Conservation (phyloP, 2,113 vertebrate species). For the Desmodus rotundus region DNA sequence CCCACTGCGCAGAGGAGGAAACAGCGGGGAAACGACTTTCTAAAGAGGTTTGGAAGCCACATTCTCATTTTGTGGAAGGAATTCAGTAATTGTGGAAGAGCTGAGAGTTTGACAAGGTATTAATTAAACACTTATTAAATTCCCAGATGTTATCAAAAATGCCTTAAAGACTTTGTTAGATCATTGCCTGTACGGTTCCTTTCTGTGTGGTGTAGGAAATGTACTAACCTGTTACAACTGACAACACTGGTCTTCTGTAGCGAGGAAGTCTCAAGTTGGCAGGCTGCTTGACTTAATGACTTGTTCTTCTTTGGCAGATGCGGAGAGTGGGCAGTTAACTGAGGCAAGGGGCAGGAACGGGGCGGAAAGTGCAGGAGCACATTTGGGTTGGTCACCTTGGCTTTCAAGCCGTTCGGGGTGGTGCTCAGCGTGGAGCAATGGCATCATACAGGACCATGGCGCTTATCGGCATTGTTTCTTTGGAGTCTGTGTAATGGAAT, state of each 20-base stretch:
- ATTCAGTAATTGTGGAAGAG: not conserved
- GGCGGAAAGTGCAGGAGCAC: not conserved
- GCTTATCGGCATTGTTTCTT: slow-evolving; percentile 71
- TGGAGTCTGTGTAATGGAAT: slow-evolving; percentile 77
- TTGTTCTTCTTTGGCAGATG: not conserved
- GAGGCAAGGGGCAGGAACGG: not conserved
- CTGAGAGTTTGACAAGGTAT: not conserved
- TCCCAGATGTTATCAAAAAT: slow-evolving; percentile 42
- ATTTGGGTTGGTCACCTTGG: not conserved
- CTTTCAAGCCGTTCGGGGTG: not conserved
- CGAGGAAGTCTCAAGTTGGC: not conserved
- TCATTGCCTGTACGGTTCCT: not conserved
- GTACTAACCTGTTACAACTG: not conserved
- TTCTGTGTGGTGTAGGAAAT: not conserved
- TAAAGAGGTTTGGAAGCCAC: not conserved
- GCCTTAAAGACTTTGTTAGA: slow-evolving; percentile 75
- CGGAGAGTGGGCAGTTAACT: not conserved
- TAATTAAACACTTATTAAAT: not conserved
- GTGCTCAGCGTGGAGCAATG: not conserved
- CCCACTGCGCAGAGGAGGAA: not conserved
- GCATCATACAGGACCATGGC: slow-evolving; percentile 28
- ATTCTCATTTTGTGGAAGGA: not conserved
- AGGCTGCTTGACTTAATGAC: not conserved
- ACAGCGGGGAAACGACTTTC: not conserved
- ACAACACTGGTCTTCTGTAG: not conserved